Base-by-base conservation (phyloP, 1,140 invertebrate species). In the Sipha flava region DNA sequence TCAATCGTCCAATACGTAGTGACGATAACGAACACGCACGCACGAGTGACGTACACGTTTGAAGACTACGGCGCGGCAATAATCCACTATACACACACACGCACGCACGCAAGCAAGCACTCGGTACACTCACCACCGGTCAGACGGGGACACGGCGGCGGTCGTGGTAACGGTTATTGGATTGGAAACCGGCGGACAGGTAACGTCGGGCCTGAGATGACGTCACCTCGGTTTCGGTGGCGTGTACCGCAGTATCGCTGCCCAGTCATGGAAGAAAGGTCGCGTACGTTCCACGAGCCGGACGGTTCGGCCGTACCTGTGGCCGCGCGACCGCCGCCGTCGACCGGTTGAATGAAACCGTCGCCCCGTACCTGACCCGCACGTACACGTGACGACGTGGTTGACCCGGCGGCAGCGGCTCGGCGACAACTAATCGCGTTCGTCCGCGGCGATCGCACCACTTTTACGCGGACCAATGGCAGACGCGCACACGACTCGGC, bases 351-450 rank as follows among this genome's bases (percentile, higher is more conserved):
- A 66, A 66, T 16, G 64, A 66, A 66, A 43, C 64, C 12, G 64
- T 54, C 21, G 49, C 21, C 49, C 7, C n/a, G n/a, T n/a, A n/a
- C n/a, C n/a, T n/a, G n/a, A n/a, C n/a, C 64, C 37, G 37, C 34
- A 57, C 59, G 31, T 34, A 40, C 64, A 66, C 64, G 64, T 66
- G 64, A 66, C 64, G 64, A 66, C 64, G 64, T 66, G 64, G 64
- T 62, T 40, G 9, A 43, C 64, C n/a, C 9, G 9, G 14, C 40
- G 9, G 9, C 37, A n/a, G 47, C 23, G n/a, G 64, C 29, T 31
- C 59, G 59, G 34, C 16, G 40, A 5, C 3, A 3, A 47, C 66
- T 3, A 29, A 47, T 47, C 6, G 9, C 43, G 40, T 16, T 14
- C 12, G 40, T 2, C 9, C 43, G 23, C 29, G 5, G 16, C 43